Evolutionary conservation across 30 jellyfish, hydroid and myxozoan species (phyloP), one percentile per base, ranked within the genome.

Genomic region (Catostylus mosaicus): DNA sequence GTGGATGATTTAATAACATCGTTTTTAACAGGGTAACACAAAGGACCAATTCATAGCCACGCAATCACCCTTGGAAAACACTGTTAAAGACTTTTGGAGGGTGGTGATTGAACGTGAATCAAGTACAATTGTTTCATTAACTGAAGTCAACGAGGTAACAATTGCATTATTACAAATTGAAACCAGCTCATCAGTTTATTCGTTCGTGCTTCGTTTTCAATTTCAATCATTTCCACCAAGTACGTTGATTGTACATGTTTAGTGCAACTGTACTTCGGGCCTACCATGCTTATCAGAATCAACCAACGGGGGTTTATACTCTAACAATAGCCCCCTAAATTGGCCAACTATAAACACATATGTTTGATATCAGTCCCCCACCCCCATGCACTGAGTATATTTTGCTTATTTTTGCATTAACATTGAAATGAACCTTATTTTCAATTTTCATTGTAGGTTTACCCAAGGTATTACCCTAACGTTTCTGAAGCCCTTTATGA

Each of bases 31-130:
- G 98, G 98, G 98, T 27, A 59, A 67, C 62, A 37, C 34, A 1
- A 71, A 35, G 34, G 95, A 85, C 62, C 82, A 72, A 31, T 85
- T 85, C 79, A 74, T 85, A 34, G 89, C 75, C 54, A 85, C 95
- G 7, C 95, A 85, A 29, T 80, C 89, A 26, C 95, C 95, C 23
- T 71, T 85, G 12, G 95, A 85, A 22, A n/a, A 57, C 37, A 85
- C 95, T 0, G 54, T 85, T 46, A 66, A 31, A 3, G 89, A 85
- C 48, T 85, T 85, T 43, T 85, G 95, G 95, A 47, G 95, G 64
- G 74, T 85, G 95, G 86, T 85, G 24, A 52, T 85, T 32, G 95
- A 85, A 30, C 59, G 89, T 19, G 86, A 45, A 22, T 40, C 95
- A 0, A 47, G 52, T 50, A 56, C 84, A 0, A 66, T 85, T 40